Conservation (phyloP, 2,797 vertebrate genomes). For the Phoebastria nigripes region DNA sequence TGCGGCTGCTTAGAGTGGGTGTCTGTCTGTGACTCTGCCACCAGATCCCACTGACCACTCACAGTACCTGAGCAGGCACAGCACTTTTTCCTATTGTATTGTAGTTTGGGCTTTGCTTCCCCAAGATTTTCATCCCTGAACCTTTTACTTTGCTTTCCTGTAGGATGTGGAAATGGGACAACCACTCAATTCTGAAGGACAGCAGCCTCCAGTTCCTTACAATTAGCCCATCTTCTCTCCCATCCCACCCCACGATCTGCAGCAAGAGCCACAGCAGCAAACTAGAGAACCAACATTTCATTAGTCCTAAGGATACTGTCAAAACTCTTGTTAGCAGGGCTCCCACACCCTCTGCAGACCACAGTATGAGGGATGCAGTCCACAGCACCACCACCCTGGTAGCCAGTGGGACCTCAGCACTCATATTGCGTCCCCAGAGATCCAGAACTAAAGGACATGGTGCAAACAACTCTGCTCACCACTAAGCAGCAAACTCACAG, state of each 20-base stretch:
- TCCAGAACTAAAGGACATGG: neutral
- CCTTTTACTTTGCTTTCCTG: neutral
- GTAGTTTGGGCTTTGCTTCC: neutral
- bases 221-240: neutral
- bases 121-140: neutral
- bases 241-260: neutral
- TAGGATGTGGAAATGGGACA: neutral
- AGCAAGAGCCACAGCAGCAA: neutral
- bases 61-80: neutral
- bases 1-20: neutral
- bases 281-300: neutral
- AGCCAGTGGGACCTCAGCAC: neutral
- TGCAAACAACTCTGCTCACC: neutral
- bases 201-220: neutral
- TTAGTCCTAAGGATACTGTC: neutral
- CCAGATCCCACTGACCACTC: neutral
- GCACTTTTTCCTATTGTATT: neutral
- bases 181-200: neutral
- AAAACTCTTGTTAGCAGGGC: neutral
- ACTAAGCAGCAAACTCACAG: neutral
- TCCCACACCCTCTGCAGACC: neutral
- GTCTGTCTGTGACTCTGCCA: neutral
- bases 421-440: accelerated
- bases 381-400: neutral
- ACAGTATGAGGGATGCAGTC: neutral